phyloP scores from a whole-genome alignment of 2,888 invertebrate genomes.

The Acheta domesticus region DNA sequence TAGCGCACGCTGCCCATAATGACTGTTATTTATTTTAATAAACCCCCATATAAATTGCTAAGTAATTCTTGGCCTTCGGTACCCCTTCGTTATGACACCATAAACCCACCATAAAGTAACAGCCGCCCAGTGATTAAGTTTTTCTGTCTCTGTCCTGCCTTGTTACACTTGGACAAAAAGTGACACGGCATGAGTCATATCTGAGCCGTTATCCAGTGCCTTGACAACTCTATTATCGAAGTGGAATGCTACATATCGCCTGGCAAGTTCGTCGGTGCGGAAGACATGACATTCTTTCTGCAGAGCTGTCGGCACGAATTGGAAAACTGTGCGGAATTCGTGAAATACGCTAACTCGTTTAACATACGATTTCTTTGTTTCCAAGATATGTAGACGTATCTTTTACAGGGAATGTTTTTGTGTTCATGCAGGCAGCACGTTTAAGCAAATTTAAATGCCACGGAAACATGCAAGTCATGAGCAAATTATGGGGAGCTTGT shows the following conservation, averaged over 20 bases:
- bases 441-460: not conserved
- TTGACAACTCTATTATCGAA: not conserved
- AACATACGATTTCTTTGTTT: not conserved
- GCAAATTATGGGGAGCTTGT: not conserved
- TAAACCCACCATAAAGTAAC: not conserved
- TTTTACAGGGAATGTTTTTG: not conserved
- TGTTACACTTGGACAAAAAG: not conserved
- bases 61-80: not conserved
- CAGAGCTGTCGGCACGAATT: not conserved
- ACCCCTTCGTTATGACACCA: not conserved
- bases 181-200: not conserved
- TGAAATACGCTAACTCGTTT: not conserved
- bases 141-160: too few species aligned
- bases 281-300: not conserved
- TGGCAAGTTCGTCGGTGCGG: not conserved
- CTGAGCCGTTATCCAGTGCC: not conserved
- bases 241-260: not conserved
- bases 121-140: too few species aligned
- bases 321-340: not conserved
- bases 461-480: not conserved
- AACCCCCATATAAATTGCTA: not conserved
- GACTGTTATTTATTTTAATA: conserved; percentile 18
- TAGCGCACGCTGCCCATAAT: not conserved
- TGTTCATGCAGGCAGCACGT: not conserved
- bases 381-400: not conserved